A percentile compares a stretch with the other conserved stretches of the same genome.
Evolutionary conservation across 1,140 invertebrate species (phyloP).

Genomic region (Manduca sexta): DNA sequence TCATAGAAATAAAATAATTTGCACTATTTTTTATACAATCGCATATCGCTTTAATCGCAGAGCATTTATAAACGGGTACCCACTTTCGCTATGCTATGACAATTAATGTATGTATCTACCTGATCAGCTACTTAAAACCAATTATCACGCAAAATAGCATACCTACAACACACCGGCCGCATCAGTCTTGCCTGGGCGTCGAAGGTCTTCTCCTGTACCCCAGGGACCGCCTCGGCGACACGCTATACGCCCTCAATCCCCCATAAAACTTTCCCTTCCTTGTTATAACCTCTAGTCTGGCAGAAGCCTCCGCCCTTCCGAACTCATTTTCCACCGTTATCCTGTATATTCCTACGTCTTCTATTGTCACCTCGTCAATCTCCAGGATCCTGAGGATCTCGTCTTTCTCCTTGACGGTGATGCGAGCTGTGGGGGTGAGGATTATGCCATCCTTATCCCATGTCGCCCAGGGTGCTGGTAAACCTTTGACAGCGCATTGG

Average conservation of each 20-base stretch:
- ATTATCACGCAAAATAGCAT: too few species aligned
- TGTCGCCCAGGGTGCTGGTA: slow-evolving; percentile 83
- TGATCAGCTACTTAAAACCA: too few species aligned
- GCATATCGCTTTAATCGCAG: slow-evolving; percentile 9
- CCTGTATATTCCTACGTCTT: slow-evolving; percentile 88
- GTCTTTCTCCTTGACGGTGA: slow-evolving; percentile 82
- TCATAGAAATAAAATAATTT: too few species aligned
- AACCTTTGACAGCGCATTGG: slow-evolving; percentile 84
- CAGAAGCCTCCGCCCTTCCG: slow-evolving; percentile 85
- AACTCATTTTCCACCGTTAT: slow-evolving; percentile 88
- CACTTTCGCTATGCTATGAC: slow-evolving; percentile 34
- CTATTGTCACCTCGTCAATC: slow-evolving; percentile 82
- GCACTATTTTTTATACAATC: background rate
- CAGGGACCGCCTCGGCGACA: slow-evolving; percentile 39
- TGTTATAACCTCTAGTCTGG: slow-evolving; percentile 84
- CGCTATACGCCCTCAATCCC: slow-evolving; percentile 43
- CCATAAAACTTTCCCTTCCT: slow-evolving; percentile 56
- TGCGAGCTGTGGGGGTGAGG: slow-evolving; percentile 77
- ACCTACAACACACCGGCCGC: background rate
- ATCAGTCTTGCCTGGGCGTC: slow-evolving; percentile 54
- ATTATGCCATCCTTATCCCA: slow-evolving; percentile 86
- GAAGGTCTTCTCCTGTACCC: slow-evolving; percentile 38
- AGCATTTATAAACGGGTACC: slow-evolving; percentile 40
- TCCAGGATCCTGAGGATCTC: slow-evolving; percentile 84
- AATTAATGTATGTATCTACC: too few species aligned